These are phyloP conservation scores for Aurelia aurita DNA, from an alignment of 30 jellyfish, hydroid and myxozoan genomes.

Conservation along the genomic window DNA sequence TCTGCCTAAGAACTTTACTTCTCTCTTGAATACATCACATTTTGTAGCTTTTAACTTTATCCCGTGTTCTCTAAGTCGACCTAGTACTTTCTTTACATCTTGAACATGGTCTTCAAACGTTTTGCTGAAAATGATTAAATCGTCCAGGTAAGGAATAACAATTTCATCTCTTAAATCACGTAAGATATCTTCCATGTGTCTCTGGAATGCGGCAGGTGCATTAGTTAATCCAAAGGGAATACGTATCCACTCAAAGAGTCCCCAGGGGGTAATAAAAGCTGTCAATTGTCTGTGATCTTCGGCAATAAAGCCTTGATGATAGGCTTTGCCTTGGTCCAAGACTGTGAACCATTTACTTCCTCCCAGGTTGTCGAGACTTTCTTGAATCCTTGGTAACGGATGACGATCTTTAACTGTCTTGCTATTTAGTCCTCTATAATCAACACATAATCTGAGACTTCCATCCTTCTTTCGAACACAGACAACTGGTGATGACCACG, in stretches of 20 bases:
- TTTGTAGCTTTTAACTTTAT: too few species aligned
- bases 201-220: constrained; percentile 62
- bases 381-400: constrained; percentile 58
- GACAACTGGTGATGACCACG: too few species aligned
- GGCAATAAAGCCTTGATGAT: constrained; percentile 62
- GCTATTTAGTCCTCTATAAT: constrained; percentile 34
- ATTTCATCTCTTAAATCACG: too few species aligned
- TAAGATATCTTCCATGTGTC: too few species aligned
- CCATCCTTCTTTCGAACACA: constrained; percentile 58
- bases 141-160: too few species aligned
- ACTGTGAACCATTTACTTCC: constrained; percentile 45
- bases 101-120: too few species aligned
- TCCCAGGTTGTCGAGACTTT: constrained; percentile 21
- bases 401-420: constrained; percentile 58
- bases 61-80: too few species aligned
- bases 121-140: too few species aligned
- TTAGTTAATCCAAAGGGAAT: constrained; percentile 74
- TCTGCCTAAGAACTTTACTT: too few species aligned
- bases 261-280: too few species aligned
- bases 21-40: too few species aligned
- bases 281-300: neutral
- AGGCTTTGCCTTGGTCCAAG: constrained; percentile 66
- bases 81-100: too few species aligned
- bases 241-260: constrained; percentile 69
- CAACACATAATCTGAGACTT: constrained; percentile 47